Evolutionary conservation across 1,140 invertebrate genomes (phyloP).

Genomic region (Drosophila hydei): DNA sequence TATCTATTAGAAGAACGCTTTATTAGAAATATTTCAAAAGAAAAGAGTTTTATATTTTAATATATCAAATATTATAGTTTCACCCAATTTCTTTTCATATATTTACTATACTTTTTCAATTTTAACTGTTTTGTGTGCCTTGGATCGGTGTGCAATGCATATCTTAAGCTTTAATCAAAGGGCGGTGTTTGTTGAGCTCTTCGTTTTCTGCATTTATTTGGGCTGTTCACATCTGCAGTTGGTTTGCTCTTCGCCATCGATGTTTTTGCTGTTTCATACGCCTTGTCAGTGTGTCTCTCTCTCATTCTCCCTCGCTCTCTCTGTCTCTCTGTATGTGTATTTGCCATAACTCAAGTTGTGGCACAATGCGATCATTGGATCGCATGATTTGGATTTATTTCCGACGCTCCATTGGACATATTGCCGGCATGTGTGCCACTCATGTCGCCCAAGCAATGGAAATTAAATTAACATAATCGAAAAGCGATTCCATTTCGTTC

Average conservation of each 20-base stretch:
- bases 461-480: constrained; percentile 79
- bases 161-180: constrained; percentile 24
- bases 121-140: too few species aligned
- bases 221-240: constrained; percentile 68
- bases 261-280: constrained; percentile 55
- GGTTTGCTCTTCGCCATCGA: constrained; percentile 65
- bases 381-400: constrained; percentile 82
- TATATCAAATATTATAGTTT: too few species aligned
- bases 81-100: too few species aligned
- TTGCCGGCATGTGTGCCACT: constrained; percentile 79
- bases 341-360: constrained; percentile 76
- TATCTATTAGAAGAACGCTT: not conserved
- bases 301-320: constrained; percentile 36
- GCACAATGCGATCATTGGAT: constrained; percentile 80
- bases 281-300: constrained; percentile 1
- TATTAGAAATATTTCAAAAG: too few species aligned
- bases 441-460: constrained; percentile 57
- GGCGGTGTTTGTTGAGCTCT: constrained; percentile 14
- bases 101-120: too few species aligned
- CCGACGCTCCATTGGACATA: constrained; percentile 78
- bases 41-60: too few species aligned
- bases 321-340: constrained; percentile 10
- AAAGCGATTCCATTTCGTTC: constrained; percentile 70
- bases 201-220: constrained; percentile 38
- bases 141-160: too few species aligned